Evolutionary conservation across 1,140 invertebrate species (phyloP).

Genomic region (Pantala flavescens): DNA sequence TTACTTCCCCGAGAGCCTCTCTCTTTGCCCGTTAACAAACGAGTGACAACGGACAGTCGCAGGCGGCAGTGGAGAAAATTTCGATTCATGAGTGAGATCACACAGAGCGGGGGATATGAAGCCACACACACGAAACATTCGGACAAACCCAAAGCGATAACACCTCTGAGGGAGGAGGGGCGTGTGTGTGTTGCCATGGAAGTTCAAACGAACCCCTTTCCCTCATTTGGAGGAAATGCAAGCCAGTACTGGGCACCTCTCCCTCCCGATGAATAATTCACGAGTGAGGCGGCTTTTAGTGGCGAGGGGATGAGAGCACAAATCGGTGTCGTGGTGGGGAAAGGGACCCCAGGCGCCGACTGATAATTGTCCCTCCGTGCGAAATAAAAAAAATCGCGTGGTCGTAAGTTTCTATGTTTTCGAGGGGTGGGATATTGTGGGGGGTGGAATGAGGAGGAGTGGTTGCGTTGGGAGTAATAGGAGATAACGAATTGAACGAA

Average conservation of each 20-base stretch:
- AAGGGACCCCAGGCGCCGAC: neutral
- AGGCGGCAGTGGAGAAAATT: no score
- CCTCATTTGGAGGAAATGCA: conserved; percentile 4
- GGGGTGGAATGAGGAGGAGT: neutral
- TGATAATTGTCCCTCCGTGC: conserved; percentile 3
- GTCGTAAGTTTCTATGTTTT: neutral
- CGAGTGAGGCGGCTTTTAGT: neutral
- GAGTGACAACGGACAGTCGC: no score
- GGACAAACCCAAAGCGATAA: no score
- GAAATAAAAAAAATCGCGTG: conserved; percentile 8
- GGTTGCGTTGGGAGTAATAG: neutral
- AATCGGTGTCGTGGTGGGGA: neutral
- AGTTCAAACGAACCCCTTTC: neutral
- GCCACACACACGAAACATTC: no score
- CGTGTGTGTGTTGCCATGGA: no score
- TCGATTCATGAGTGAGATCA: no score
- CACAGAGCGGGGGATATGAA: no score
- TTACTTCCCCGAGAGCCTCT: no score
- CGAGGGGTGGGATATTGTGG: neutral
- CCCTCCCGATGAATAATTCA: neutral
- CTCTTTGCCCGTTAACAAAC: no score
- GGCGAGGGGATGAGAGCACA: neutral
- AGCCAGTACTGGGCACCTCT: neutral
- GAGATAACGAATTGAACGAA: neutral
- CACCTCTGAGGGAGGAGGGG: no score